A percentile compares a stretch with the other conserved stretches of the same genome.
These are phyloP conservation scores for Anisognathus igniventris DNA, from an alignment of 2,797 vertebrate species.

Conservation along the genomic window DNA sequence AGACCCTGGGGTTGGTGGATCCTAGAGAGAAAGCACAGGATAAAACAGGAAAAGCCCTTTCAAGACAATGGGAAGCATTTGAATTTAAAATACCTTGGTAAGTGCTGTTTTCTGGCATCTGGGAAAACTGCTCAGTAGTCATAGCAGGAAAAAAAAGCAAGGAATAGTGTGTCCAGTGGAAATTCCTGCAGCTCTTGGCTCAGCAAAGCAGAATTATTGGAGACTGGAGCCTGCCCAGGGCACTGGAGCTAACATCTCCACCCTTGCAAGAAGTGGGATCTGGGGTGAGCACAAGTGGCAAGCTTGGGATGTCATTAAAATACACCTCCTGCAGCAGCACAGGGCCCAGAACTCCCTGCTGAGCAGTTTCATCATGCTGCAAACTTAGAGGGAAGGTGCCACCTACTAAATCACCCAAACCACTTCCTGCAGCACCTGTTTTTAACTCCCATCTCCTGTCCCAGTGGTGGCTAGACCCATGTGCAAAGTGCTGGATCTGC, in stretches of 20 bases:
- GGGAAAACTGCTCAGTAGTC: neutral
- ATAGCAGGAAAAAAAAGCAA: neutral
- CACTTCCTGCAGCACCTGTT: neutral
- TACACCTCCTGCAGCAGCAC: neutral
- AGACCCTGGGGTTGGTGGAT: neutral
- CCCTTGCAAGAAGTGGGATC: neutral
- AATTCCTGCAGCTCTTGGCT: neutral
- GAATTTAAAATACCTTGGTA: neutral
- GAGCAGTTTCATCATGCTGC: neutral
- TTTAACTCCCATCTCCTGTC: neutral
- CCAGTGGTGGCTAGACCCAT: neutral
- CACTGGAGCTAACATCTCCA: neutral
- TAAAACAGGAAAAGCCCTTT: neutral
- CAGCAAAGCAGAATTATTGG: neutral
- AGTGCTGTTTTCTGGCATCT: neutral
- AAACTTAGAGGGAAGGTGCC: neutral
- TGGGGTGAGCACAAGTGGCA: neutral
- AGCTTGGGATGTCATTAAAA: neutral
- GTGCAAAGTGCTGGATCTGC: neutral
- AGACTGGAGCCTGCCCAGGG: neutral
- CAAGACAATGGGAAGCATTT: neutral
- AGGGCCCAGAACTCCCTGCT: neutral
- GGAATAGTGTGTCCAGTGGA: neutral
- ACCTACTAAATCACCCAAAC: neutral
- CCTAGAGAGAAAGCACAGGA: neutral